Base-by-base conservation (phyloP, 2,797 vertebrate genomes). In the Oophaga sylvatica region DNA sequence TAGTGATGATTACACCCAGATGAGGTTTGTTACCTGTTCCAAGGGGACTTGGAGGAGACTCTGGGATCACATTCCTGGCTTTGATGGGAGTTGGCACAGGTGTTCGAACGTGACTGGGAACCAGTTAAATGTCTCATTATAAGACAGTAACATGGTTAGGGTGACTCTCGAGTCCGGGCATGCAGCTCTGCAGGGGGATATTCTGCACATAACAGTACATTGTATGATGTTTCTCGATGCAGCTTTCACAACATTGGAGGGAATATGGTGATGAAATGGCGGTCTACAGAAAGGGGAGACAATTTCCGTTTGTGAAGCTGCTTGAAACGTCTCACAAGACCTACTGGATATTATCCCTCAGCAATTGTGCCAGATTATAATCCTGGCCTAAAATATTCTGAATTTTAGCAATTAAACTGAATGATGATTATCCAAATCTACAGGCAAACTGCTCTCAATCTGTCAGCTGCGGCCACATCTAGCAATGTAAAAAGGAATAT, bases 51-150 rank as follows among this genome's bases (percentile, higher is more conserved):
- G 65, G 80, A 82, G 31, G 62, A 81, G 57, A 15, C 9, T 17
- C 65, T 12, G 60, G 79, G 78, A 57, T 45, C n/a, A 80, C 80
- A 86, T 89, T 79, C 80, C 41, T 60, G 73, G 31, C 84, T 89
- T 83, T 86, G 84, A 83, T 83, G 70, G 56, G 56, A 11, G 73
- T 65, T 86, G 83, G 80, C 80, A 62, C 71, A 86, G 88, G 84
- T 86, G 80, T 89, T 57, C 81, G 79, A 41, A 68, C 62, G 41
- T 67, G 68, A 88, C 78, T 62, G 35, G 76, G 83, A 57, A 71
- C 79, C 70, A 73, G 68, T 80, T 48, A 84, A 73, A 84, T 26
- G 26, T 9, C 41, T 57, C 78, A 70, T 67, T 80, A 81, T 0
- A 63, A 41, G 48, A 35, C 80, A 45, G 63, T 35, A 48, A 26